A percentile compares a stretch with the other conserved stretches of the same genome.
Evolutionary conservation across 2,113 vertebrate genomes (phyloP).

Genomic region (Copsychus sechellarum): DNA sequence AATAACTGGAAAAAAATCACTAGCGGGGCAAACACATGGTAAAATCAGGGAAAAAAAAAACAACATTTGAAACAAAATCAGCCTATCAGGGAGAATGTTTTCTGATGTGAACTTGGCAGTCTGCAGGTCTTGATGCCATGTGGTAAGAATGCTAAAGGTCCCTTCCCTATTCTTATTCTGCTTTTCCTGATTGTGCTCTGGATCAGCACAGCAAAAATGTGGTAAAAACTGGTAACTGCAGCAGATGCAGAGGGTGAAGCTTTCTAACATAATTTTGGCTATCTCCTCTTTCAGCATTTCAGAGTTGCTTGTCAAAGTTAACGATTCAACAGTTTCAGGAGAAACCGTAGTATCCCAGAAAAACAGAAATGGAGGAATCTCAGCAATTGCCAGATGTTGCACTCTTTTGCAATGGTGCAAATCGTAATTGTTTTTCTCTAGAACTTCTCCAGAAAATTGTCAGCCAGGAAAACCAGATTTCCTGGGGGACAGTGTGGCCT

Average conservation of each 20-base stretch:
- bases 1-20: neutral
- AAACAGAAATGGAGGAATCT: neutral
- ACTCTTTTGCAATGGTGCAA: neutral
- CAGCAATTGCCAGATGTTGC: neutral
- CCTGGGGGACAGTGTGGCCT: neutral
- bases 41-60: neutral
- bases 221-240: neutral
- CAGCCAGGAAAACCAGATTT: neutral
- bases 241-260: neutral
- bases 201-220: neutral
- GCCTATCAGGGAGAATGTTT: neutral
- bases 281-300: neutral
- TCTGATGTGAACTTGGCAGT: neutral
- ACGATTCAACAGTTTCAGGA: neutral
- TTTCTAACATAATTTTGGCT: neutral
- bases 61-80: neutral
- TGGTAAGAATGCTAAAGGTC: neutral
- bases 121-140: neutral
- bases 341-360: neutral
- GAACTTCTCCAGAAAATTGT: neutral
- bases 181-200: neutral
- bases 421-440: neutral
- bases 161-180: neutral
- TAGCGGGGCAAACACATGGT: neutral
- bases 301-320: neutral